A percentile compares a stretch with the other conserved stretches of the same genome.
These are phyloP conservation scores for Brachionus angularis DNA, from an alignment of 1,140 invertebrate species.

Conservation along the genomic window DNA sequence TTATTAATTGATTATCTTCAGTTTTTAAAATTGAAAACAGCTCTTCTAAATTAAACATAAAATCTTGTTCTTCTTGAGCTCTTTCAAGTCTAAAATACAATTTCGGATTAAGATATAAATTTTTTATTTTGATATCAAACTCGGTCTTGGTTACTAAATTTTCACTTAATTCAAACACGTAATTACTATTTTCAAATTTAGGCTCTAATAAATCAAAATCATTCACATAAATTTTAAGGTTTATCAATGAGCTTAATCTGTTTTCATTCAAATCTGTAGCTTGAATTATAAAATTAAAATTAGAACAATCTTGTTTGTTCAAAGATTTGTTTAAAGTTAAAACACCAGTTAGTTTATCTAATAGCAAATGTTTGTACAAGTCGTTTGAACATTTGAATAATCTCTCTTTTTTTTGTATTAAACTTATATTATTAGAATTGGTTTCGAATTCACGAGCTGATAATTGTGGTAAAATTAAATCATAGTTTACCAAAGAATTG, in stretches of 20 bases:
- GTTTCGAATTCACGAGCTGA: too few relatives aligned
- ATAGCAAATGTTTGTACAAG: neutral
- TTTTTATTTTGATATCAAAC: neutral
- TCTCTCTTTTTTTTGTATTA: neutral
- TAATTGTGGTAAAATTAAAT: neutral
- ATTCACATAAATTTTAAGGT: conserved; percentile 9
- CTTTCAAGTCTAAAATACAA: neutral
- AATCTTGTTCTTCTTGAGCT: too few relatives aligned
- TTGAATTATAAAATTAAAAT: conserved; percentile 21
- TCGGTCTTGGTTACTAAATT: neutral
- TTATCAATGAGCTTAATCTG: conserved; percentile 15
- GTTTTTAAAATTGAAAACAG: too few relatives aligned
- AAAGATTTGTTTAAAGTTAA: neutral
- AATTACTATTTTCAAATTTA: conserved; percentile 9
- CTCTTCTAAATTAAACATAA: too few relatives aligned
- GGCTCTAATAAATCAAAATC: conserved; percentile 4
- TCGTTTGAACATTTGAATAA: neutral
- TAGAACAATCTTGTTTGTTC: neutral
- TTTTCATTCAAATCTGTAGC: neutral
- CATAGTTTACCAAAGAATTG: neutral
- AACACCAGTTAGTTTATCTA: neutral
- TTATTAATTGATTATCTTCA: neutral
- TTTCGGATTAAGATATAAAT: conserved; percentile 1
- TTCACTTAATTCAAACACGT: neutral
- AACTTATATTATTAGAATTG: neutral